Base-by-base conservation (phyloP, 2,113 vertebrate species). In the Limanda limanda region DNA sequence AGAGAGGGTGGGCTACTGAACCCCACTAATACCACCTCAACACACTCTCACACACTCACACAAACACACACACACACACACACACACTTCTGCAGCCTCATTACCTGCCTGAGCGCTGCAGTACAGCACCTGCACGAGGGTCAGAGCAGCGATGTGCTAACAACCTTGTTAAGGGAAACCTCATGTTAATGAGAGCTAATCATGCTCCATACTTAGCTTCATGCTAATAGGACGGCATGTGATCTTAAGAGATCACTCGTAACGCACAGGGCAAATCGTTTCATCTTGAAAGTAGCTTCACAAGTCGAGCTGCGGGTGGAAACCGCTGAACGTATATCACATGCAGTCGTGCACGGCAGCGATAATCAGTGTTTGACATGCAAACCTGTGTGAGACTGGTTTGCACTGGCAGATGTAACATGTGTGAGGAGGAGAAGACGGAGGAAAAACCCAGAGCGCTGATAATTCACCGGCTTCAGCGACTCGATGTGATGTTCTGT, bases 171-270 rank as follows among this genome's bases (percentile, higher is more conserved):
- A 89, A n/a, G 82, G 70, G 82, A 84, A 60, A 78, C 56, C 74
- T 88, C 83, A 83, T 74, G 76, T 79, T 89, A 91, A 91, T 85
- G 70, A 86, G 75, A 77, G 76, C 69, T 85, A 86, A 88, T 92
- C 79, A 85, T 17, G 75, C 21, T 71, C 42, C 66, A 25, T 77
- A 25, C 81, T 87, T 83, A 72, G 77, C 64, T 88, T 84, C 77
- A 77, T 82, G 88, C 82, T 85, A 86, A 76, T 62, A 24, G 68
- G 81, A 70, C 65, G 42, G 67, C 78, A 84, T 88, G 74, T 77
- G 83, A 89, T 85, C 78, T 83, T 73, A 42, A 84, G 84, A 88
- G 81, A 90, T 86, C 78, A 58, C 71, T 77, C 24, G 67, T 13
- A 17, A 31, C 1, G 27, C 27, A 31, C 27, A 6, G 27, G 27